phyloP scores from a whole-genome alignment of 23 tunicate genomes.

The Diplosoma virens region DNA sequence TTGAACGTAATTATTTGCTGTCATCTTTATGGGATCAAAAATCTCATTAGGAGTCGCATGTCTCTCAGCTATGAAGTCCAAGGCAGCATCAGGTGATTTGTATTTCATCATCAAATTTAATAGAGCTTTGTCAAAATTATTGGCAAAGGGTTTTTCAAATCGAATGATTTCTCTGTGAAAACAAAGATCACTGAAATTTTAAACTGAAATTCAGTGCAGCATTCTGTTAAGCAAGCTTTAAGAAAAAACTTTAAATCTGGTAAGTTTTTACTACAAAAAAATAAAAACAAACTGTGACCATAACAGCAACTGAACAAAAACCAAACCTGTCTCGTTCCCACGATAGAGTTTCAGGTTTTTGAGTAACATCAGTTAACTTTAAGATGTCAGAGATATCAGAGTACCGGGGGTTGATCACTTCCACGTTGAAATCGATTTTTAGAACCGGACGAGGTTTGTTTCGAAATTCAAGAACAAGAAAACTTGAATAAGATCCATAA shows the following conservation, averaged over 20 bases:
- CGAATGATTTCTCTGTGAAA: conserved; percentile 19
- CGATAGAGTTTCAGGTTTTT: too few species aligned
- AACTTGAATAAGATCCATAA: not conserved
- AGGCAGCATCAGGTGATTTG: not conserved
- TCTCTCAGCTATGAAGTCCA: conserved; percentile 3
- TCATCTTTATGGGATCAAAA: not conserved
- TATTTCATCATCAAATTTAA: too few species aligned
- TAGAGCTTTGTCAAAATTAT: not conserved
- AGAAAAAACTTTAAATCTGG: too few species aligned
- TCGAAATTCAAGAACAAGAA: conserved; percentile 21
- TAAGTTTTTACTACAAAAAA: too few species aligned
- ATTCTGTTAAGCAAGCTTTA: too few species aligned
- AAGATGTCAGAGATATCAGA: too few species aligned
- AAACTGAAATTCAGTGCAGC: too few species aligned
- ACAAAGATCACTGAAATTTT: too few species aligned
- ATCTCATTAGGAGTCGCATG: not conserved
- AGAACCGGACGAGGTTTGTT: conserved; percentile 16
- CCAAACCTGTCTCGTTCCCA: too few species aligned
- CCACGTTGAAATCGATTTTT: not conserved
- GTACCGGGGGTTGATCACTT: not conserved
- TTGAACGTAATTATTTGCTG: conserved; percentile 12
- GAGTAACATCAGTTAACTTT: too few species aligned
- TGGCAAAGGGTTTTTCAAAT: not conserved
- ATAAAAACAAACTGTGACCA: too few species aligned
- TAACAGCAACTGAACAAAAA: too few species aligned